These are phyloP conservation scores for Masticophis lateralis DNA, from an alignment of 2,797 vertebrate genomes.

Conservation along the genomic window DNA sequence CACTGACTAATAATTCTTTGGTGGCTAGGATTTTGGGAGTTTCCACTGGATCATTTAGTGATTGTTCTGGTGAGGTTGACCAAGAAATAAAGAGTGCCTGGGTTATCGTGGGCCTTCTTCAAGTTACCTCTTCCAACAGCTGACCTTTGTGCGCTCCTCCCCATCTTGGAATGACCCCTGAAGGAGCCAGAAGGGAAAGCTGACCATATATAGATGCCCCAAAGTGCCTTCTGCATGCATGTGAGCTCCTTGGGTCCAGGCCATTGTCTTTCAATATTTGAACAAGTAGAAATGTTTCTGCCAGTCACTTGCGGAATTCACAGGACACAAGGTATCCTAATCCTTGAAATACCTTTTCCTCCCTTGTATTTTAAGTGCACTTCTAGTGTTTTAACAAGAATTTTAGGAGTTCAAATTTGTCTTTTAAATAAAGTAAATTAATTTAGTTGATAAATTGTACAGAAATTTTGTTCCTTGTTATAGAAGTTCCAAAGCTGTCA, in stretches of 20 bases:
- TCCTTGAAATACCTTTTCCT: conserved; percentile 25
- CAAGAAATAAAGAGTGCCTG: neutral
- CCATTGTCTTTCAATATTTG: neutral
- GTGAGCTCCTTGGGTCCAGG: neutral
- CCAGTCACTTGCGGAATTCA: conserved; percentile 2
- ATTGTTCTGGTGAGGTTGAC: conserved; percentile 3
- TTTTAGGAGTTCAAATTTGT: conserved; percentile 63
- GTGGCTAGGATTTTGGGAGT: neutral
- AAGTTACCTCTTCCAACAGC: neutral
- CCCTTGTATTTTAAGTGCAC: conserved; percentile 70
- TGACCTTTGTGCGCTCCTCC: neutral
- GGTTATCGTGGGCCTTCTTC: neutral
- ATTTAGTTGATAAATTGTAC: conserved; percentile 68
- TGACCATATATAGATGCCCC: neutral
- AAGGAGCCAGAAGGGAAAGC: neutral
- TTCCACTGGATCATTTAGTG: conserved; percentile 2
- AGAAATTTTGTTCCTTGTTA: neutral
- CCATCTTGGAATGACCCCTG: neutral
- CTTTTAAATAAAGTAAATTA: conserved; percentile 73
- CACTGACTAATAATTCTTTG: neutral
- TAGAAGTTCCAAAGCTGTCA: neutral
- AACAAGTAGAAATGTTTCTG: neutral
- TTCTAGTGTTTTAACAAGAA: conserved; percentile 66
- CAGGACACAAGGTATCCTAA: conserved; percentile 7
- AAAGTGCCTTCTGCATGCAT: conserved; percentile 17